Conservation (phyloP, 2,888 invertebrate genomes). For the Sepioteuthis lessoniana region DNA sequence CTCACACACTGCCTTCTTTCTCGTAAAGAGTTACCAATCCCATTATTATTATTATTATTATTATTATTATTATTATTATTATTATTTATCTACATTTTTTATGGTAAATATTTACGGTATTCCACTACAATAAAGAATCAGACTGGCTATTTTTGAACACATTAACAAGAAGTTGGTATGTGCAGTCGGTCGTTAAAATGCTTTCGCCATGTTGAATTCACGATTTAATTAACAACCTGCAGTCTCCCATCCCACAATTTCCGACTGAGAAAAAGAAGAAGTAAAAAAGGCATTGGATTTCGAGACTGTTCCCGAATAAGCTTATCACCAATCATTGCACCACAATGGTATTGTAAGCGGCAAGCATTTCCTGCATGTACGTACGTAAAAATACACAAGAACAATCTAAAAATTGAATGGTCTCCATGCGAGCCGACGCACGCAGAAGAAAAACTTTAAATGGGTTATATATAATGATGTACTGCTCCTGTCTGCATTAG, state of each 20-base stretch:
- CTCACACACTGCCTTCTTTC: neutral
- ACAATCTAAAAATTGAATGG: neutral
- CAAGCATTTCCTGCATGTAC: constrained; percentile 16
- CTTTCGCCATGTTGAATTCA: neutral
- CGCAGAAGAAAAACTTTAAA: neutral
- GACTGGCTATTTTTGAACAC: neutral
- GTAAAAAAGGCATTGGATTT: neutral
- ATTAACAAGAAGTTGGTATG: constrained; percentile 18
- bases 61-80: neutral
- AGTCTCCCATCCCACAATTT: constrained; percentile 12
- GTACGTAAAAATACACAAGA: neutral
- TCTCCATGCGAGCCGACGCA: neutral
- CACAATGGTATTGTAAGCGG: constrained; percentile 9
- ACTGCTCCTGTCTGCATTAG: no score
- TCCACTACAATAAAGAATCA: neutral
- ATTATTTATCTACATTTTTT: neutral
- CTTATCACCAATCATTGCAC: constrained; percentile 1
- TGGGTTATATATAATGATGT: neutral
- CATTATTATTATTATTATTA: neutral
- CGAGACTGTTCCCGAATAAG: constrained; percentile 1
- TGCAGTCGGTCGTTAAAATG: neutral
- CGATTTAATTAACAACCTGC: constrained; percentile 1
- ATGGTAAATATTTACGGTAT: neutral
- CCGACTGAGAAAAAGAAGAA: neutral
- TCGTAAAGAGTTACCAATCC: neutral